Percentiles rank a stretch among this genome's conserved stretches.
Conservation (phyloP, 2,888 invertebrate species). For the Cyrtodaria siliqua region DNA sequence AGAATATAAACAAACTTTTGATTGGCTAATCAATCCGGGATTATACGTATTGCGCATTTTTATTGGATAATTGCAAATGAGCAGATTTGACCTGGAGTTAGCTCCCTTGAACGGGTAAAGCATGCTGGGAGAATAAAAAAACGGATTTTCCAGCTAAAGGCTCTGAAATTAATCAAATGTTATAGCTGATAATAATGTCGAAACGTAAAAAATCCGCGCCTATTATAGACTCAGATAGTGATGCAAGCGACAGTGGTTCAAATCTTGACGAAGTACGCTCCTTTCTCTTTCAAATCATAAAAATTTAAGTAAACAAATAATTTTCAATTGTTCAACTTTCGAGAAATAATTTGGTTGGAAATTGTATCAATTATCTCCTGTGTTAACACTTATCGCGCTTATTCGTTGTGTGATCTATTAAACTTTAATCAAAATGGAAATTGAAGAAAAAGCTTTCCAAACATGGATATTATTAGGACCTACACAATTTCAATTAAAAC, state of each 20-base stretch:
- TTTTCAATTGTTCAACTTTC: too few species aligned
- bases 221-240: slow-evolving; percentile 84
- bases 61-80: slow-evolving; percentile 31
- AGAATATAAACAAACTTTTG: slow-evolving; percentile 9
- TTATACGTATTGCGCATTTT: neutral
- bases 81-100: slow-evolving; percentile 13
- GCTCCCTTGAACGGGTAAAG: slow-evolving; percentile 46
- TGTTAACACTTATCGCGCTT: too few species aligned
- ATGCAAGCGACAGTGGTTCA: slow-evolving; percentile 84
- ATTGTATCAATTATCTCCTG: too few species aligned
- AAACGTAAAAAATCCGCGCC: slow-evolving; percentile 83
- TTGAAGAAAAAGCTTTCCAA: too few species aligned
- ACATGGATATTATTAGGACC: too few species aligned
- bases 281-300: neutral
- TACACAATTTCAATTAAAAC: too few species aligned
- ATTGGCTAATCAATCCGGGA: slow-evolving; percentile 14
- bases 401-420: too few species aligned
- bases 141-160: neutral
- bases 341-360: too few species aligned
- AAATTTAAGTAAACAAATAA: too few species aligned
- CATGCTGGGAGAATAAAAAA: slow-evolving; percentile 61
- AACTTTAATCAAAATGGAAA: too few species aligned
- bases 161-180: too few species aligned
- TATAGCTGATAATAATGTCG: slow-evolving; percentile 71
- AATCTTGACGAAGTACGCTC: slow-evolving; percentile 82